Evolutionary conservation across 2,113 vertebrate species (phyloP).

Genomic region (Megalops atlanticus): DNA sequence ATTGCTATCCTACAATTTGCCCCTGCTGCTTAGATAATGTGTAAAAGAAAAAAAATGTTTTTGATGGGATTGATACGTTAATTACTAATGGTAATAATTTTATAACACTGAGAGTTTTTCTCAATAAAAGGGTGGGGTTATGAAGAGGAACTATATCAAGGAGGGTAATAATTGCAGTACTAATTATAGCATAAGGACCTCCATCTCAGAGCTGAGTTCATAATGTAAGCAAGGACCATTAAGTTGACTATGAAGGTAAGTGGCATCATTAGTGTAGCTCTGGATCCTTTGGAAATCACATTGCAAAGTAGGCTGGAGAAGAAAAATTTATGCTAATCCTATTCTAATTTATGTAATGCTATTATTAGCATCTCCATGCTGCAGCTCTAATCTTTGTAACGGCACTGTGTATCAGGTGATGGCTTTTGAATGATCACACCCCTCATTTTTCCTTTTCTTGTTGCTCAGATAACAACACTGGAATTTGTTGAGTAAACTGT

Average conservation of each 20-base stretch:
- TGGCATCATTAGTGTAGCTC: too few species aligned
- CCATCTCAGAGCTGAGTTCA: neutral
- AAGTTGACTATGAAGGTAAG: too few species aligned
- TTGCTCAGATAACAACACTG: constrained; percentile 57
- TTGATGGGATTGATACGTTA: too few species aligned
- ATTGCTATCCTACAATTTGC: neutral
- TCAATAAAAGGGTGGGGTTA: neutral
- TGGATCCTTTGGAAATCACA: too few species aligned
- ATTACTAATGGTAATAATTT: too few species aligned
- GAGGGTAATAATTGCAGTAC: neutral
- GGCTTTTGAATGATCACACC: neutral
- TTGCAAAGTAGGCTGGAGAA: too few species aligned
- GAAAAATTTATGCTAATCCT: too few species aligned
- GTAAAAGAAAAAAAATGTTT: neutral
- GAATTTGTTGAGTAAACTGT: constrained; percentile 61
- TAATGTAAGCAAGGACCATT: too few species aligned
- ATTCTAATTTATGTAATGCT: too few species aligned
- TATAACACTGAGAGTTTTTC: neutral
- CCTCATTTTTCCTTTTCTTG: constrained; percentile 11
- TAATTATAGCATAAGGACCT: neutral
- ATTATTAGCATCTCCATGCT: too few species aligned
- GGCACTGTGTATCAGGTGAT: neutral
- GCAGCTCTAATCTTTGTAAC: too few species aligned
- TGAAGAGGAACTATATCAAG: neutral
- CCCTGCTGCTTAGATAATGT: neutral